Evolutionary conservation across 92 coral and sea anemone genomes (phyloP).

Genomic region (Metridium senile): DNA sequence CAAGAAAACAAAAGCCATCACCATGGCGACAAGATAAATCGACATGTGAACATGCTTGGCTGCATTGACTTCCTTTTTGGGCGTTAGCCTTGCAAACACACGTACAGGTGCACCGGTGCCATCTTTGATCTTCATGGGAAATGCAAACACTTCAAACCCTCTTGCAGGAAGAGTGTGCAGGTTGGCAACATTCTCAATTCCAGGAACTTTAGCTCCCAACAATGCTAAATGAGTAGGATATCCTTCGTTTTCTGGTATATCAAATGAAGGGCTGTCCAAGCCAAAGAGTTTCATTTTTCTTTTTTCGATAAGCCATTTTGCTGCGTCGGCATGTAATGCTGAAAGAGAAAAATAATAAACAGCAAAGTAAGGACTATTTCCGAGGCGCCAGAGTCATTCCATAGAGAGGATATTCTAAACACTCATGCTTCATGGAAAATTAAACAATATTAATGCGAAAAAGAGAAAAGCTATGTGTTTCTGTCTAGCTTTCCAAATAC

Average conservation of each 20-base stretch:
- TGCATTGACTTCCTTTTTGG: slow-evolving; percentile 12
- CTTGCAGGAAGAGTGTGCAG: slow-evolving; percentile 50
- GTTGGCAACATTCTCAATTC: slow-evolving; percentile 55
- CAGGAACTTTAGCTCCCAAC: slow-evolving; percentile 31
- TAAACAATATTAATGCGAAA: too few relatives aligned
- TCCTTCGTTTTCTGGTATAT: slow-evolving; percentile 3
- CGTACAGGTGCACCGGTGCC: slow-evolving; percentile 63
- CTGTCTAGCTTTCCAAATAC: too few relatives aligned
- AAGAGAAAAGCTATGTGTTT: too few relatives aligned
- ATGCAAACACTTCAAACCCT: slow-evolving; percentile 51
- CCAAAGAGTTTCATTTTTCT: slow-evolving; percentile 51
- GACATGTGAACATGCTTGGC: not conserved
- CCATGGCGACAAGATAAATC: not conserved
- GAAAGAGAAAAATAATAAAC: not conserved
- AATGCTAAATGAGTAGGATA: slow-evolving; percentile 17
- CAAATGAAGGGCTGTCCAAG: slow-evolving; percentile 52
- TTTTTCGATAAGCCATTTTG: slow-evolving; percentile 44
- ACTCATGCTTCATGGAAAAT: too few relatives aligned
- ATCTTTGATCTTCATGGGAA: slow-evolving; percentile 44
- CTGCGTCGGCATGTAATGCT: slow-evolving; percentile 51
- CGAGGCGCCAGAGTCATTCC: too few relatives aligned
- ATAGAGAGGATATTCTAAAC: too few relatives aligned
- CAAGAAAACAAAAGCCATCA: not conserved
- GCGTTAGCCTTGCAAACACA: slow-evolving; percentile 33
- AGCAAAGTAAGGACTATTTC: too few relatives aligned